Evolutionary conservation across 2,888 invertebrate species (phyloP).

Genomic region (Isotomurus palustris): DNA sequence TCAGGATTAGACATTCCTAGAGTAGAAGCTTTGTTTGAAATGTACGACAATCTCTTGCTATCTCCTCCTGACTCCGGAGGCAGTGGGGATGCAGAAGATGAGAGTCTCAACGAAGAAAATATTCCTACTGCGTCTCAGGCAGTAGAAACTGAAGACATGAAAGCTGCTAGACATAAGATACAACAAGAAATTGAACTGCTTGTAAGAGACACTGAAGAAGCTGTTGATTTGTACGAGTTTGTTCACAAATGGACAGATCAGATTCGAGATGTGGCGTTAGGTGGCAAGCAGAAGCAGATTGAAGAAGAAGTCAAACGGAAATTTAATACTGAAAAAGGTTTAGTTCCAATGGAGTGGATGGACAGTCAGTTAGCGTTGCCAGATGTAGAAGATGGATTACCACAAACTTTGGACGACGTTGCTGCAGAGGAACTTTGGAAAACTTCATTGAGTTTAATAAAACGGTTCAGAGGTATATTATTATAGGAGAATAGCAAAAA

Average conservation of each 20-base stretch:
- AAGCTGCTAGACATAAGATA: constrained; percentile 4
- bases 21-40: constrained; percentile 15
- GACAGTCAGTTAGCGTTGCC: not conserved
- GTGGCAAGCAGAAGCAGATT: not conserved
- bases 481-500: too few species aligned
- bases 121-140: too few species aligned
- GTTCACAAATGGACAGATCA: constrained; percentile 23
- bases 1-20: constrained; percentile 9
- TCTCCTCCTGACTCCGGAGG: constrained; percentile 1
- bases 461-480: constrained; percentile 9
- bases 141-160: constrained; percentile 4
- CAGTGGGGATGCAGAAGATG: constrained; percentile 14
- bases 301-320: not conserved
- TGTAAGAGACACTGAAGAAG: constrained; percentile 21
- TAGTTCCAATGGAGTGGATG: not conserved
- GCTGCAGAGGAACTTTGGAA: constrained; percentile 22
- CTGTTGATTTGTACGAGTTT: constrained; percentile 17
- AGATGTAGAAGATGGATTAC: not conserved
- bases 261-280: constrained; percentile 6
- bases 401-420: constrained; percentile 4
- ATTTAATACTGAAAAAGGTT: not conserved
- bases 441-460: constrained; percentile 18
- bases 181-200: constrained; percentile 12
- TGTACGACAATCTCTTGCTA: constrained; percentile 17
- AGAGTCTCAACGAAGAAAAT: too few species aligned